Evolutionary conservation across 2,797 vertebrate species (phyloP).

Genomic region (Coluber constrictor): DNA sequence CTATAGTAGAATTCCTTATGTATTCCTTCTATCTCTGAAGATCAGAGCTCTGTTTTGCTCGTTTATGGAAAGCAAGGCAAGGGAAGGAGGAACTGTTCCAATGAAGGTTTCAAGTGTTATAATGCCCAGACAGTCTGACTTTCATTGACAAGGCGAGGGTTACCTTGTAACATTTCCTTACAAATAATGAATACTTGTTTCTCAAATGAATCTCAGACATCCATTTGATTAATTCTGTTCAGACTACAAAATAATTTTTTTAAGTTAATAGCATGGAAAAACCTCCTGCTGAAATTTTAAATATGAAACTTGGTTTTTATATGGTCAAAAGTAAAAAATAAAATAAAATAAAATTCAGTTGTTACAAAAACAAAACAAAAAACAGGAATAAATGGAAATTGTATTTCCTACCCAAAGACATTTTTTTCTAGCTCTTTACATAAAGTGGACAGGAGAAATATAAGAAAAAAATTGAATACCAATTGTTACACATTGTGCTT

Average conservation of each 20-base stretch:
- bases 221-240: constrained; percentile 37
- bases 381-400: background rate
- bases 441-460: background rate
- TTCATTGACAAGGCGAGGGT: constrained; percentile 30
- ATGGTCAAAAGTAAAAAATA: background rate
- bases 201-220: constrained; percentile 36
- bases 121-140: background rate
- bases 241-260: constrained; percentile 44
- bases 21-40: background rate
- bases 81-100: background rate
- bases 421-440: background rate
- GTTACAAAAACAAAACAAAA: background rate
- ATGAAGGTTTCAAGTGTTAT: background rate
- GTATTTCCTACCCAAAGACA: background rate
- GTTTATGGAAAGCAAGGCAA: background rate
- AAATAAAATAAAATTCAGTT: background rate
- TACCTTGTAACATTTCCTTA: constrained; percentile 9
- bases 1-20: background rate
- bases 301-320: background rate
- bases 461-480: background rate
- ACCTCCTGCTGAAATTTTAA: constrained; percentile 38
- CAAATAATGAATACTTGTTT: constrained; percentile 40
- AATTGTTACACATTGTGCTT: background rate
- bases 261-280: constrained; percentile 39
- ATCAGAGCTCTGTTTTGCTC: background rate